These are phyloP conservation scores for Hyles vespertilio DNA, from an alignment of 1,140 invertebrate genomes.

Conservation along the genomic window DNA sequence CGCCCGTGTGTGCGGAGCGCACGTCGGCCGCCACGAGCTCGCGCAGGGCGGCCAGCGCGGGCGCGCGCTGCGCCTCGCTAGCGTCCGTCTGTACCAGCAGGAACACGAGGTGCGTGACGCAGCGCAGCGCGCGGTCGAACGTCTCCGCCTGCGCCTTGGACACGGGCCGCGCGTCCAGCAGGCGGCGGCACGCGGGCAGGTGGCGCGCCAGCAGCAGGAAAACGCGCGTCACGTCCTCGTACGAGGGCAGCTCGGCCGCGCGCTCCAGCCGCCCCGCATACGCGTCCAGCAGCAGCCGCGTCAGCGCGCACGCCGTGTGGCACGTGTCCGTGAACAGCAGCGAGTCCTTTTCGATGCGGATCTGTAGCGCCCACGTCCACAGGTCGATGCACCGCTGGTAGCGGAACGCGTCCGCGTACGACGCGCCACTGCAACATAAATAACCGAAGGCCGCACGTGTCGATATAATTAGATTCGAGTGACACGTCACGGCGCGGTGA, in stretches of 20 bases:
- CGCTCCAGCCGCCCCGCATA: conserved; percentile 79
- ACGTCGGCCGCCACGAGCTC: conserved; percentile 78
- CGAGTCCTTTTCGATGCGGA: conserved; percentile 86
- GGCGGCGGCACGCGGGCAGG: conserved; percentile 69
- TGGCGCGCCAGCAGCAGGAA: conserved; percentile 80
- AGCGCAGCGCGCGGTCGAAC: conserved; percentile 88
- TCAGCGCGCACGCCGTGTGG: conserved; percentile 85
- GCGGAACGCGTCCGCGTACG: conserved; percentile 89
- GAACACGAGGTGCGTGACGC: conserved; percentile 88
- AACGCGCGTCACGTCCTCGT: conserved; percentile 84
- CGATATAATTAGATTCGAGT: neutral
- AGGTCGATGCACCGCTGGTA: conserved; percentile 91
- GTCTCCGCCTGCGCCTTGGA: conserved; percentile 87
- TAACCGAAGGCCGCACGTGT: too few relatives aligned
- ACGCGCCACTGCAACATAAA: conserved; percentile 81
- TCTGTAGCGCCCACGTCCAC: conserved; percentile 87
- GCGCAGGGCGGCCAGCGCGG: conserved; percentile 24
- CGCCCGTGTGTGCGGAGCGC: conserved; percentile 82
- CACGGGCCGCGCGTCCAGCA: conserved; percentile 82
- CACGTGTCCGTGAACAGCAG: conserved; percentile 84
- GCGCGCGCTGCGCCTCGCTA: conserved; percentile 10
- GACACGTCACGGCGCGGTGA: neutral
- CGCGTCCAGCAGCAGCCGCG: conserved; percentile 86
- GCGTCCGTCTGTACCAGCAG: conserved; percentile 59
- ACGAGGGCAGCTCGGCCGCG: conserved; percentile 77